Percentiles rank a stretch among this genome's conserved stretches.
Evolutionary conservation across 2,797 vertebrate genomes (phyloP).

Genomic region (Monodelphis domestica): DNA sequence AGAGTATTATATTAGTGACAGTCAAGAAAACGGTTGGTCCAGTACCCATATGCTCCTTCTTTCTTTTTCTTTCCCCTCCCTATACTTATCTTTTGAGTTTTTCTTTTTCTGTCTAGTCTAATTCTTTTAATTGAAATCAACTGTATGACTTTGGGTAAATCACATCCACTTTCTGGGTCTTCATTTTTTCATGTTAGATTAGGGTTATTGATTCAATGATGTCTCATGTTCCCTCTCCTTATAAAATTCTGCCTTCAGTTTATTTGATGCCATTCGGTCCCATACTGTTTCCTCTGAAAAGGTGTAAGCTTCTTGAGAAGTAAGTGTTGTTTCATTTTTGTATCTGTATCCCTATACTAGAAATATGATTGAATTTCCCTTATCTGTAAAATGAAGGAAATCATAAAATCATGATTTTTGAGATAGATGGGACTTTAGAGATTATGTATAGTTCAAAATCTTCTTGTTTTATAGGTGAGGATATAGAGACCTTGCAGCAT

Average conservation of each 20-base stretch:
- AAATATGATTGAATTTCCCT: not conserved
- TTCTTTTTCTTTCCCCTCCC: not conserved
- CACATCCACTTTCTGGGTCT: not conserved
- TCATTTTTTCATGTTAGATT: not conserved
- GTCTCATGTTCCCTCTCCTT: not conserved
- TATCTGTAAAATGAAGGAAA: not conserved
- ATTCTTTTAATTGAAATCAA: accelerated
- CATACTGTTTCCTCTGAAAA: not conserved
- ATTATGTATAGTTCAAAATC: not conserved
- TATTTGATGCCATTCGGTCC: not conserved
- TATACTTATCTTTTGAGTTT: not conserved
- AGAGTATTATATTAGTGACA: not conserved
- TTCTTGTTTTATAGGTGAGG: not conserved
- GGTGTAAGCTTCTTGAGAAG: not conserved
- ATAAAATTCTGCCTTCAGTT: not conserved
- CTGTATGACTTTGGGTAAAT: not conserved
- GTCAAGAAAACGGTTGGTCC: not conserved
- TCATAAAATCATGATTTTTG: not conserved
- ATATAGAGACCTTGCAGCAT: not conserved
- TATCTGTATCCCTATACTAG: not conserved
- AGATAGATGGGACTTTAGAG: not conserved
- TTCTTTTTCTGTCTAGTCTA: not conserved
- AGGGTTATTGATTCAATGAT: not conserved
- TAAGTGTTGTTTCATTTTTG: not conserved
- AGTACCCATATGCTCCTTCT: not conserved